A percentile compares a stretch with the other conserved stretches of the same genome.
phyloP scores from a whole-genome alignment of 2,797 vertebrate genomes.

The Eulemur mongoz region DNA sequence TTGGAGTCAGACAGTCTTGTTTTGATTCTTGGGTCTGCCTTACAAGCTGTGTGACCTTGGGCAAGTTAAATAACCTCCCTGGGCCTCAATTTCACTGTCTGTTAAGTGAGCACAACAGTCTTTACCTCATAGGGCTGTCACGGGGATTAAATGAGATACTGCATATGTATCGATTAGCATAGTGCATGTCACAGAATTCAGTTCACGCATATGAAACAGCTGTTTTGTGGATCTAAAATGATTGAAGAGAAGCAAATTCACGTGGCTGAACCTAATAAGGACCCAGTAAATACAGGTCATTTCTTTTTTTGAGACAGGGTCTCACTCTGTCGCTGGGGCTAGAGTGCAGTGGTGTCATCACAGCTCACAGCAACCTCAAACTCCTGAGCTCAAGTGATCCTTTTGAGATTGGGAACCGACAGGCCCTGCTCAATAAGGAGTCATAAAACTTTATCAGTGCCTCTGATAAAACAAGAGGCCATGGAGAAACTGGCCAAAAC shows the following conservation, averaged over 20 bases:
- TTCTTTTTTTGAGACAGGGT: neutral
- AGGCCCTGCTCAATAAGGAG: too few species aligned
- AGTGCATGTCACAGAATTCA: neutral
- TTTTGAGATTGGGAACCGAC: too few species aligned
- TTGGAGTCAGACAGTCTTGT: neutral
- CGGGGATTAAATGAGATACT: neutral
- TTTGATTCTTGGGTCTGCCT: neutral
- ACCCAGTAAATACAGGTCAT: neutral
- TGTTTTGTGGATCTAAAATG: neutral
- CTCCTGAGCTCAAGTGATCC: too few species aligned
- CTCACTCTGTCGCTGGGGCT: too few species aligned
- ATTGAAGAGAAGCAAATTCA: neutral
- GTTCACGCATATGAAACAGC: neutral
- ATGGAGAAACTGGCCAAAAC: too few species aligned
- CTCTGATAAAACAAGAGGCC: too few species aligned
- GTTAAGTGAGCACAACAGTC: neutral
- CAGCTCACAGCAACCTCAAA: too few species aligned
- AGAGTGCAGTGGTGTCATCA: too few species aligned
- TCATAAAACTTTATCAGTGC: too few species aligned
- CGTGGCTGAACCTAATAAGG: neutral
- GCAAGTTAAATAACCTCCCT: neutral
- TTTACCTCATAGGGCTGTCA: neutral
- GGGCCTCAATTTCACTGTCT: neutral
- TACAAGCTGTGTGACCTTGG: neutral
- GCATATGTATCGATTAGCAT: neutral